Evolutionary conservation across 1,140 invertebrate species (phyloP).

Genomic region (Drosophila equinoxialis): DNA sequence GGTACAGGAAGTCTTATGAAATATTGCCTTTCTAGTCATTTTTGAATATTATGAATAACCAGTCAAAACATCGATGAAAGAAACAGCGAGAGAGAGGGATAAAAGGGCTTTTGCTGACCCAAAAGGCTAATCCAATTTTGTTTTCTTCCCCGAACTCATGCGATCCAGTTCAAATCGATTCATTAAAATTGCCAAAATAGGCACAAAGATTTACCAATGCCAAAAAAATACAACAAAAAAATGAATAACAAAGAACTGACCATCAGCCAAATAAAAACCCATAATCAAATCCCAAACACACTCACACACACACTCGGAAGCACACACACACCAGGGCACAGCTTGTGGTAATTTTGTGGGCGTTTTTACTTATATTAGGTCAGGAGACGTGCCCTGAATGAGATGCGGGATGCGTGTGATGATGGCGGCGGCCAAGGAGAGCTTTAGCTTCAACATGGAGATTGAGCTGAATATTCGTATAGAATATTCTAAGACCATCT

Average conservation of each 20-base stretch:
- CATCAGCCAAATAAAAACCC: conserved; percentile 39
- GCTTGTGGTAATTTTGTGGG: conserved; percentile 83
- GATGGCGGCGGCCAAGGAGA: conserved; percentile 3
- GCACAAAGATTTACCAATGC: conserved; percentile 55
- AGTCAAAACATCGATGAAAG: not conserved
- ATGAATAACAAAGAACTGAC: conserved; percentile 47
- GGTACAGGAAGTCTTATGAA: not conserved
- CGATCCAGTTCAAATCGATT: conserved; percentile 73
- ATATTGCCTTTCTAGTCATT: not conserved
- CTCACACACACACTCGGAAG: conserved; percentile 12
- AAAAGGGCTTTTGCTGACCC: conserved; percentile 26
- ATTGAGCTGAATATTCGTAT: conserved; percentile 4
- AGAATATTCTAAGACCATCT: conserved; percentile 53
- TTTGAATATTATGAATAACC: not conserved
- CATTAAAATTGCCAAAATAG: conserved; percentile 64
- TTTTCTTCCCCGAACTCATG: conserved; percentile 64
- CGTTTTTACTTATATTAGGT: conserved; percentile 82
- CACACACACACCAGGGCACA: conserved; percentile 48
- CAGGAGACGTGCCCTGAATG: conserved; percentile 81
- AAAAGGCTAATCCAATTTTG: conserved; percentile 76
- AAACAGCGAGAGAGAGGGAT: not conserved
- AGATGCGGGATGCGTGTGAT: conserved; percentile 18
- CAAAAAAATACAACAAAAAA: conserved; percentile 37
- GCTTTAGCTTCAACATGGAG: conserved; percentile 6
- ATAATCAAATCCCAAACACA: conserved; percentile 43